phyloP scores from a whole-genome alignment of 2,888 invertebrate species.

The Spisula solida region DNA sequence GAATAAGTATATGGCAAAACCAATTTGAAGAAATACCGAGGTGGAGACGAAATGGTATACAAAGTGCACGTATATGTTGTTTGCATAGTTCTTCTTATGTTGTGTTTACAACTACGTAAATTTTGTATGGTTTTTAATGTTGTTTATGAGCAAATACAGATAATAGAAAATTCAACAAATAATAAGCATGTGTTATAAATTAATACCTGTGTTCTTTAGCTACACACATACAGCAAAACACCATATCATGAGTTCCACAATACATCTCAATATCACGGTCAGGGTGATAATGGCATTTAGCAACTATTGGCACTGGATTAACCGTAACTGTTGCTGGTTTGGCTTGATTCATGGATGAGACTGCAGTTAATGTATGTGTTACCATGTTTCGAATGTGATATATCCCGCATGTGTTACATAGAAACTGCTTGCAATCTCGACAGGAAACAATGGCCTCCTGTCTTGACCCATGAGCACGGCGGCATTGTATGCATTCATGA shows the following conservation, averaged over 20 bases:
- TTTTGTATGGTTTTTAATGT: too few species aligned
- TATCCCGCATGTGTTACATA: neutral
- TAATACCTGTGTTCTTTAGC: neutral
- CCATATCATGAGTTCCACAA: conserved; percentile 28
- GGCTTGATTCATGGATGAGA: neutral
- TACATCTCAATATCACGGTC: conserved; percentile 31
- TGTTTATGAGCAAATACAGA: too few species aligned
- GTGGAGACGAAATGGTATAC: too few species aligned
- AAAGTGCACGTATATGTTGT: too few species aligned
- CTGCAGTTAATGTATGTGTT: neutral
- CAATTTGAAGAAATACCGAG: too few species aligned
- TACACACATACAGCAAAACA: conserved; percentile 5
- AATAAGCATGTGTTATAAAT: too few species aligned
- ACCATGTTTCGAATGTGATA: conserved; percentile 4
- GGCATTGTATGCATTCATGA: neutral
- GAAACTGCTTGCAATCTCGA: conserved; percentile 9
- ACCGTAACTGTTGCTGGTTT: neutral
- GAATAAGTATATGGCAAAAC: too few species aligned
- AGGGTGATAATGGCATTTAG: conserved; percentile 19
- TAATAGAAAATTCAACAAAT: too few species aligned
- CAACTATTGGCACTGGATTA: neutral
- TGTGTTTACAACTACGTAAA: too few species aligned
- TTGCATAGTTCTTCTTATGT: too few species aligned
- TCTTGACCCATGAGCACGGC: neutral
- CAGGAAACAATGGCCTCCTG: conserved; percentile 4